Evolutionary conservation across 2,888 invertebrate genomes (phyloP), one percentile per base, ranked within the genome.

Genomic region (Operophtera brumata): DNA sequence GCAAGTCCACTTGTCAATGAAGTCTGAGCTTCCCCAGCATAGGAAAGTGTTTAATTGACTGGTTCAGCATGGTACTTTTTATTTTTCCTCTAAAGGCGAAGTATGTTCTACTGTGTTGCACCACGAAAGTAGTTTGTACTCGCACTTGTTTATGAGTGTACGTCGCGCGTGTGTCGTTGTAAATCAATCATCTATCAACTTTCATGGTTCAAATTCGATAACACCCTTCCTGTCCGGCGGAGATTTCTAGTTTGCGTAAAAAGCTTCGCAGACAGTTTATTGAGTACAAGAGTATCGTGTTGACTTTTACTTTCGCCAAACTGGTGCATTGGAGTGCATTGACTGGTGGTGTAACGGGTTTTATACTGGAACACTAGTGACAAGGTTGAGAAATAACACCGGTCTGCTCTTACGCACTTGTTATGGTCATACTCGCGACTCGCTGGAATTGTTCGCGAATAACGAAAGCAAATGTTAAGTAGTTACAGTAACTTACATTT

Each of bases 281-380:
- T 42, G 49, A 52, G 67, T 71, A 68, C 66, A 72, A 70, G 67
- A 71, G 70, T 71, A 65, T 56, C 55, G 45, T 49, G 42, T 57
- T 70, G 61, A 80, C 82, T 83, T 84, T 86, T 83, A 88, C 89
- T 88, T 90, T 89, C 86, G 83, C 83, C 83, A 68, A 86, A 86
- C 78, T 83, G 71, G 82, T 78, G 77, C 79, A 77, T 52, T 66
- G 58, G 65, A 71, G 78, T 77, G 75, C 79, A 74, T 64, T 71
- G 73, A 76, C 74, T 73, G 67, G 67, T 78, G 70, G 71, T 44
- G 75, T 70, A 82, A 83, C 84, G 78, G 80, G 87, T 84, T 82
- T 77, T 59, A 63, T 70, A 86, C 80, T 86, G 76, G 86, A 81
- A 61, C 82, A 87, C 77, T 71, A 78, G 81, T 84, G 82, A 79